Conservation (phyloP, 2,797 vertebrate species). For the Neosalanx taihuensis region DNA sequence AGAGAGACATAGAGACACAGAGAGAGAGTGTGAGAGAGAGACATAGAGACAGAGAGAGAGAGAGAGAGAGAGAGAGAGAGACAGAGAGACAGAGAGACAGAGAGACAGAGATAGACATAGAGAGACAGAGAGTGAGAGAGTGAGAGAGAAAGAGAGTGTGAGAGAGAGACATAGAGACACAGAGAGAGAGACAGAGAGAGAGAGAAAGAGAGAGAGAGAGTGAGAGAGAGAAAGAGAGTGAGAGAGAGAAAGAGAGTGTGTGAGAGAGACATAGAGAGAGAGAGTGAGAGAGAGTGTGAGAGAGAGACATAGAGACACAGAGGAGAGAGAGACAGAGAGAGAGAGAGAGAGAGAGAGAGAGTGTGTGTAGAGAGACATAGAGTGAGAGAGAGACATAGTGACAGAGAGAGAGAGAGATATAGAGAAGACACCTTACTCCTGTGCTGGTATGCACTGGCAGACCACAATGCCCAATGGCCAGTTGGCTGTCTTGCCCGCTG, state of each 20-base stretch:
- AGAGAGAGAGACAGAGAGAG: not conserved
- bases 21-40: not conserved
- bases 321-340: not conserved
- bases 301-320: too few relatives aligned
- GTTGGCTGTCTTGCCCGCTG: constrained; percentile 56
- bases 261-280: not conserved
- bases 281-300: too few relatives aligned
- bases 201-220: not conserved
- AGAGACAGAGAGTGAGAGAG: too few relatives aligned
- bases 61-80: constrained; percentile 2
- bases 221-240: not conserved
- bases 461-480: constrained; percentile 59
- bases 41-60: not conserved
- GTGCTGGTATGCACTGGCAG: constrained; percentile 6
- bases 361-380: constrained; percentile 2
- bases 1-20: not conserved
- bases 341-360: not conserved
- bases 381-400: constrained; percentile 2
- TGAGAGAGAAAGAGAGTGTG: not conserved
- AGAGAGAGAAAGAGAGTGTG: not conserved
- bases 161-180: not conserved
- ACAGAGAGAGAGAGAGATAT: constrained; percentile 1
- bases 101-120: too few relatives aligned
- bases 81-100: not conserved
- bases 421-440: constrained; percentile 19